Base-by-base conservation (phyloP, 2,797 vertebrate genomes). In the Crypturellus tataupa region DNA sequence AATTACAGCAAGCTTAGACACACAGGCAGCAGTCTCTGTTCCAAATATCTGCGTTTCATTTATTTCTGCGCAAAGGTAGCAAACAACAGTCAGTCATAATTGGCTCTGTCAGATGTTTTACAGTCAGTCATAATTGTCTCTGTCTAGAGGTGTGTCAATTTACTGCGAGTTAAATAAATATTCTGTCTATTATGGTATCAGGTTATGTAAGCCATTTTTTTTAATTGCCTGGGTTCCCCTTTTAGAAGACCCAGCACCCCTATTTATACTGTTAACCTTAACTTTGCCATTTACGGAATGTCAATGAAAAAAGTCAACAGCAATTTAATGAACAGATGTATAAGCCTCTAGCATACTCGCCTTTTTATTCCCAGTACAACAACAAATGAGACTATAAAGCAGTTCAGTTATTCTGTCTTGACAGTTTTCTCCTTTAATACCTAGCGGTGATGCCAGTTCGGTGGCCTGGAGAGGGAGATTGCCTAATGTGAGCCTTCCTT, bases 31-130 rank as follows among this genome's bases (percentile, higher is more conserved):
- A 98, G 96, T 81, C 97, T 98, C 97, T 97, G 97, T 97, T 98
- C 97, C 97, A 96, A 98, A 98, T 97, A 98, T 98, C 98, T 97
- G 97, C 86, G 95, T 98, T 98, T 98, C 98, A 98, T 98, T 98
- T 98, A 98, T 98, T 98, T 97, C 98, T 70, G 93, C 80, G 96
- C 97, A 98, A 98, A 98, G 98, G 98, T 97, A 98, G 98, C 97
- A 98, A 98, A 98, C 98, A 98, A 98, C 98, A 98, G 98, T 98
- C 98, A 98, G 96, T 98, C 98, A 98, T 98, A 98, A 98, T 98
- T 98, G 98, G 97, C 97, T 98, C 98, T 98, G 98, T 98, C 98
- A 98, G 98, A 97, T 98, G 97, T 98, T 98, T 98, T 97, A 98
- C 96, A 98, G 98, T 98, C 98, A 98, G 98, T 98, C 98, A 98